Evolutionary conservation across 1,140 invertebrate genomes (phyloP).

Genomic region (Dufourea novaeangliae): DNA sequence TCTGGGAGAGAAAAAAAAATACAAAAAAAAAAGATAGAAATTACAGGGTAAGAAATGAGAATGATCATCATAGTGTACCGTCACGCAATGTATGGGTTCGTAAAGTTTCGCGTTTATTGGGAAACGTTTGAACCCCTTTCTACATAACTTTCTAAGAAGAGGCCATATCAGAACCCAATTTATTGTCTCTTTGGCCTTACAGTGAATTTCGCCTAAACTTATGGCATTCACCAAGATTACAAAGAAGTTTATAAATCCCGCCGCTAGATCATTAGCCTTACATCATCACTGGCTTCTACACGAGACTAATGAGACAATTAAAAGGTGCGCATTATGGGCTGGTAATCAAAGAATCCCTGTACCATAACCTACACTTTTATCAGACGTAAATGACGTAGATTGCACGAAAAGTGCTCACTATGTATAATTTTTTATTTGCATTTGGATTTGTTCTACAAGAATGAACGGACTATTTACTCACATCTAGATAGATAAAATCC

Average conservation of each 20-base stretch:
- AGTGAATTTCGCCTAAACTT: slow-evolving; percentile 75
- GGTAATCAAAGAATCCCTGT: slow-evolving; percentile 63
- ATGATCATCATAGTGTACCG: slow-evolving; percentile 30
- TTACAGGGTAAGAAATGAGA: slow-evolving; percentile 22
- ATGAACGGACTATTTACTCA: neutral
- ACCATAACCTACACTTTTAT: neutral
- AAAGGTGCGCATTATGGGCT: slow-evolving; percentile 48
- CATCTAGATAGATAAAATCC: neutral
- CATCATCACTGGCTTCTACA: slow-evolving; percentile 79
- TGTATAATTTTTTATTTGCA: neutral
- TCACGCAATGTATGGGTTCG: slow-evolving; percentile 50
- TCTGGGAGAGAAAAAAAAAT: neutral
- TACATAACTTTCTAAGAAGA: slow-evolving; percentile 60
- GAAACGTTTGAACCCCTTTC: slow-evolving; percentile 54
- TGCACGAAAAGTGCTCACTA: neutral
- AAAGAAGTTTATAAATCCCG: slow-evolving; percentile 78
- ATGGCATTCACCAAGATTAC: slow-evolving; percentile 80
- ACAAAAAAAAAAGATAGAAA: slow-evolving; percentile 5
- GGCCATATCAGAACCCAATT: slow-evolving; percentile 64
- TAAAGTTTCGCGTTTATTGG: slow-evolving; percentile 31
- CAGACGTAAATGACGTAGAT: neutral
- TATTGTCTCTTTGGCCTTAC: slow-evolving; percentile 81
- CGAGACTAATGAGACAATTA: slow-evolving; percentile 60
- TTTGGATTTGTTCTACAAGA: neutral
- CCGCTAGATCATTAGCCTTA: slow-evolving; percentile 75